Evolutionary conservation across 2,113 vertebrate species (phyloP), one percentile per base, ranked within the genome.

Genomic region (Aleadryas rufinucha): DNA sequence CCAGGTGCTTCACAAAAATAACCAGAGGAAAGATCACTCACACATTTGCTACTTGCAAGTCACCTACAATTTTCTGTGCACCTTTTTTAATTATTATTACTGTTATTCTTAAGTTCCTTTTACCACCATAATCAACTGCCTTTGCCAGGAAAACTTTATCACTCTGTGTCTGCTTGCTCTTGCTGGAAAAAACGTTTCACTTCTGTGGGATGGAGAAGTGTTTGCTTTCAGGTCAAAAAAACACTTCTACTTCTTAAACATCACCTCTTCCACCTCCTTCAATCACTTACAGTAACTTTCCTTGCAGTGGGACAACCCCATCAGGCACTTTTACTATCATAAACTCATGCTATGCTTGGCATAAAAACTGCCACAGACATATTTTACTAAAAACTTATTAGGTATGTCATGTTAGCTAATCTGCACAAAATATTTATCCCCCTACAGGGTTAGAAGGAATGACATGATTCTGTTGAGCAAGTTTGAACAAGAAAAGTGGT

Each of bases 331-430:
- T n/a, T 8, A 33, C 71, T 39, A 27, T 21, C 65, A 76, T n/a
- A 71, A 84, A 47, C 26, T 24, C 61, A 66, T 42, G 37, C 35
- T 45, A 63, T 8, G 28, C 49, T 92, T 86, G 83, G 87, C 21
- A 84, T 53, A 68, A 92, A 69, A 41, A 82, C 14, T 63, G 53
- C 39, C 42, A 83, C 52, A 88, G 80, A 71, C 31, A 52, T 57
- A 66, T 31, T 91, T 97, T 92, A 57, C 65, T 54, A 84, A 39
- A 52, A 93, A 60, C 8, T 89, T 90, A 77, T 35, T 87, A 84
- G 47, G 31, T 78, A 91, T 60, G 65, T 84, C 91, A 88, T 82
- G 37, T 83, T 84, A 94, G 93, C 71, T 94, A 90, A 95, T 95
- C 64, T 91, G 65, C 78, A 86, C 92, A 87, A 91, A 92, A 93